Conservation (phyloP, 2,113 vertebrate species). For the Carlito syrichta region DNA sequence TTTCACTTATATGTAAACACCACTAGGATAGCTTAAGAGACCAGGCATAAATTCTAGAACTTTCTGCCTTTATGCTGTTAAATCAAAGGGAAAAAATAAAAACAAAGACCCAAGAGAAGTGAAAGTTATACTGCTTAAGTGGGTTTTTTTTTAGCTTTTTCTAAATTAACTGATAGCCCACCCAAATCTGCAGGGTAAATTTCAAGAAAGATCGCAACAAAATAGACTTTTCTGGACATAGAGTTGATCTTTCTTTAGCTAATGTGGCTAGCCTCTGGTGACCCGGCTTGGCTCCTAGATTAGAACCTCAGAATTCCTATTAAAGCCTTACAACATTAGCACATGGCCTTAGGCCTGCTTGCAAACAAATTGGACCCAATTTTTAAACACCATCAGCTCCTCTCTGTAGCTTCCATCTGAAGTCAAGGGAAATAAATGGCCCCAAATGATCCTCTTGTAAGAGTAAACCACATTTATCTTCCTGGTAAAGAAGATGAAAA, state of each 20-base stretch:
- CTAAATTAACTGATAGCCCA: background rate
- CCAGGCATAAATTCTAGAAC: background rate
- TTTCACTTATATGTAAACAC: conserved; percentile 25
- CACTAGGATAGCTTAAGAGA: background rate
- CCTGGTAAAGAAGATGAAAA: conserved; percentile 45
- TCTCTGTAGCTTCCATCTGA: background rate
- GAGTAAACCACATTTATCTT: conserved; percentile 52
- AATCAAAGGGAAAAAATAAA: conserved; percentile 5
- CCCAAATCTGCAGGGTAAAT: background rate
- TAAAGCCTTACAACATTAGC: background rate
- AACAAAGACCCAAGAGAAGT: background rate
- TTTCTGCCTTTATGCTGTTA: conserved; percentile 1
- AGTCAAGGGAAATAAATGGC: conserved; percentile 6
- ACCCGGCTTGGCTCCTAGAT: background rate
- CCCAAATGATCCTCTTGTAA: conserved; percentile 41
- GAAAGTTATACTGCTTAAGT: background rate
- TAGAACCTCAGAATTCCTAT: background rate
- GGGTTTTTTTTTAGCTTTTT: background rate
- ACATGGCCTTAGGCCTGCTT: background rate
- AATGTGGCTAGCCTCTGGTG: background rate
- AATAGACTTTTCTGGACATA: background rate
- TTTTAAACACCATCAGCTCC: background rate
- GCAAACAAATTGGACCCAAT: background rate
- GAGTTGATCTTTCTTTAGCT: background rate
- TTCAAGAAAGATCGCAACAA: background rate